Evolutionary conservation across 1,140 invertebrate species (phyloP).

Genomic region (Chelonus insularis): DNA sequence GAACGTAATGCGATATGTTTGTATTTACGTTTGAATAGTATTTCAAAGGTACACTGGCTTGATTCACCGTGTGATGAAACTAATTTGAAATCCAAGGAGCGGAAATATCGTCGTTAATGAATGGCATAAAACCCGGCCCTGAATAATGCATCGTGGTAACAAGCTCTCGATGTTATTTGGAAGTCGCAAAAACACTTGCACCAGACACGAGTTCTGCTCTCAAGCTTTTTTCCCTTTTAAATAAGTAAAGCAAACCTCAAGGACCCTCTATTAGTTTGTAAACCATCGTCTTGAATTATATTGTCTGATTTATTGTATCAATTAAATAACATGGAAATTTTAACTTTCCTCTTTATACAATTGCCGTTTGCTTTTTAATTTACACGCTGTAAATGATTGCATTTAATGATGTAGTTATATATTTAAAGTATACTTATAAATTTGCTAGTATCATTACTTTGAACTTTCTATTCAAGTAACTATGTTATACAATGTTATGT

Average conservation of each 20-base stretch:
- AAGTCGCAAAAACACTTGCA: slow-evolving; percentile 23
- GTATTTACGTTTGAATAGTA: background rate
- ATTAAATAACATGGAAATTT: slow-evolving; percentile 1
- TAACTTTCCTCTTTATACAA: background rate
- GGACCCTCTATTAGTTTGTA: background rate
- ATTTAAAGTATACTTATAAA: too few species aligned
- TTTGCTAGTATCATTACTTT: too few species aligned
- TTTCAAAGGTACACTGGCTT: slow-evolving; percentile 9
- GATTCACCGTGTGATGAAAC: slow-evolving; percentile 2
- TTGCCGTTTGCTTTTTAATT: background rate
- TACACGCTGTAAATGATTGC: too few species aligned
- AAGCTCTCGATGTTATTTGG: slow-evolving; percentile 15
- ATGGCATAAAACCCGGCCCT: slow-evolving; percentile 22
- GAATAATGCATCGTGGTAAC: slow-evolving; percentile 26
- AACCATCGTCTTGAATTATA: slow-evolving; percentile 3
- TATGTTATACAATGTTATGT: too few species aligned
- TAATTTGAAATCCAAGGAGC: slow-evolving; percentile 20
- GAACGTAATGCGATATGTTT: background rate
- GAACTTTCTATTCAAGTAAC: too few species aligned
- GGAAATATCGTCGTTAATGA: slow-evolving; percentile 23
- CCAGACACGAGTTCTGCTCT: background rate
- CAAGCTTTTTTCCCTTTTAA: slow-evolving; percentile 8
- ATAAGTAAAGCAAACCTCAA: background rate
- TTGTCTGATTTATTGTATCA: background rate
- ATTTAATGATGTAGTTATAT: too few species aligned